Evolutionary conservation across 2,113 vertebrate species (phyloP).

Genomic region (Silurus glanis): DNA sequence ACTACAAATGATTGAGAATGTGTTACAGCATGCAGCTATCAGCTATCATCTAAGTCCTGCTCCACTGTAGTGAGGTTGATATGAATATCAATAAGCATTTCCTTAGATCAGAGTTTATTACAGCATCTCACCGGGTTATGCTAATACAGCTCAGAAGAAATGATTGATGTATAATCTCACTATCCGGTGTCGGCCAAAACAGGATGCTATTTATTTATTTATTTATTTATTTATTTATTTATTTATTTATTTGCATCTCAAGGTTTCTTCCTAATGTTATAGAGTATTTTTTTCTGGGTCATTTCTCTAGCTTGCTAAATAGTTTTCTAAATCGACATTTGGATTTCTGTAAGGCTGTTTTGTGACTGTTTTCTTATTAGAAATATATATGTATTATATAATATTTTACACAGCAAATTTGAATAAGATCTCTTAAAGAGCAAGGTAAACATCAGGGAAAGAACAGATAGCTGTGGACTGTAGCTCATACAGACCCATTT

Average conservation of each 20-base stretch:
- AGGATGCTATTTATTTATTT: neutral
- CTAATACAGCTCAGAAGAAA: conserved; percentile 25
- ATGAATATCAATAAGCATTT: conserved; percentile 31
- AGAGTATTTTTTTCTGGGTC: neutral
- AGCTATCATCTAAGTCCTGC: neutral
- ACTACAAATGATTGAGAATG: neutral
- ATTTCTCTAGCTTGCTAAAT: neutral
- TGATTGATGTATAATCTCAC: conserved; percentile 2
- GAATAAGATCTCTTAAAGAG: neutral
- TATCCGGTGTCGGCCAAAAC: neutral
- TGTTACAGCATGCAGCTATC: neutral
- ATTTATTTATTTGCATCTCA: neutral
- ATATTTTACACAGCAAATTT: conserved; percentile 1
- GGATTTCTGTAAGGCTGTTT: neutral
- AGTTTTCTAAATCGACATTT: neutral
- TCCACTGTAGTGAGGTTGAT: neutral
- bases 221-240: neutral
- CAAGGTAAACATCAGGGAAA: neutral
- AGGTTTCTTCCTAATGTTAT: neutral
- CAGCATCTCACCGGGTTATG: conserved; percentile 15
- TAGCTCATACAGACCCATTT: neutral
- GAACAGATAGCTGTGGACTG: conserved; percentile 7
- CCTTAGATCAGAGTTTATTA: conserved; percentile 14
- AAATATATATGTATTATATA: neutral
- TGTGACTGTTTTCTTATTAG: neutral